phyloP scores from a whole-genome alignment of 2,888 invertebrate genomes.

The Lobophora halterata region DNA sequence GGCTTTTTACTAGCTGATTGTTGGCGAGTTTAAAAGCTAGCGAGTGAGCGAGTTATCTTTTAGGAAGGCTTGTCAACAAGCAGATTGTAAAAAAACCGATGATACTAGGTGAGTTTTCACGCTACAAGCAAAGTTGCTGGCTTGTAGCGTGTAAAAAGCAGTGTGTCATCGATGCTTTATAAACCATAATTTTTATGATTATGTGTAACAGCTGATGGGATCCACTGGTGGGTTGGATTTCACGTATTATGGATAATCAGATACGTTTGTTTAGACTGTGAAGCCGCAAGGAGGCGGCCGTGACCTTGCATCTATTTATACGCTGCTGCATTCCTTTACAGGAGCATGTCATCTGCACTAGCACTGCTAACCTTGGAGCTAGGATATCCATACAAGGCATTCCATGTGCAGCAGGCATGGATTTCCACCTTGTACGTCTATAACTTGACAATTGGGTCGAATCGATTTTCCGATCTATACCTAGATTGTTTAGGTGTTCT shows the following conservation, averaged over 20 bases:
- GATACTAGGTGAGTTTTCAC: no score
- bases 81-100: no score
- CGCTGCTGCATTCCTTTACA: constrained; percentile 37
- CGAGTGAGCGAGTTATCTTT: no score
- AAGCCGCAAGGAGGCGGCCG: constrained; percentile 35
- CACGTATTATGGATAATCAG: constrained; percentile 35
- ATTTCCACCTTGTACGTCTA: constrained; percentile 32
- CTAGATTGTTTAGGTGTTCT: constrained; percentile 3
- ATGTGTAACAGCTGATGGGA: no score
- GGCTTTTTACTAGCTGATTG: no score
- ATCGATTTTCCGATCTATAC: constrained; percentile 2
- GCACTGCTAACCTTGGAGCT: constrained; percentile 44
- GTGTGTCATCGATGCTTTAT: no score
- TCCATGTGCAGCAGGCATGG: constrained; percentile 28
- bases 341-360: constrained; percentile 51
- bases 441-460: constrained; percentile 30
- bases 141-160: no score
- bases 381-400: constrained; percentile 44
- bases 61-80: no score
- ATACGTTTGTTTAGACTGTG: constrained; percentile 31
- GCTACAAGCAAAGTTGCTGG: no score
- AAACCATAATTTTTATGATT: not conserved
- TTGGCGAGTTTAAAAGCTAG: no score
- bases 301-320: constrained; percentile 69
- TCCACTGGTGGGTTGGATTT: no score